These are phyloP conservation scores for Pseudochirops cupreus DNA, from an alignment of 2,797 vertebrate genomes.

Conservation along the genomic window DNA sequence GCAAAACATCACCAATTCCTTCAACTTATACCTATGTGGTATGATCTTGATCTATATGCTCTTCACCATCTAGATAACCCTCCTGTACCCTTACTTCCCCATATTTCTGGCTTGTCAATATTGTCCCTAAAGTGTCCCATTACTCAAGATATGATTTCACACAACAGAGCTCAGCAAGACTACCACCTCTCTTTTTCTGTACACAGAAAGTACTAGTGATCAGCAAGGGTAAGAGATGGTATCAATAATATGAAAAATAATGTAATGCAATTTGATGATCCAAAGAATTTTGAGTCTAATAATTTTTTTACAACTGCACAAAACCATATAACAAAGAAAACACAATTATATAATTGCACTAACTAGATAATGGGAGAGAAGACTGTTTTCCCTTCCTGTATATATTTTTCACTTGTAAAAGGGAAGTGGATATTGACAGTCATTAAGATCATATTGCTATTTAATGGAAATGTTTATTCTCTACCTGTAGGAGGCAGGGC, in stretches of 20 bases:
- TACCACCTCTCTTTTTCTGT: neutral
- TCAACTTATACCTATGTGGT: neutral
- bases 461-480: neutral
- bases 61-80: neutral
- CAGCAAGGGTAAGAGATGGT: neutral
- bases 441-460: neutral
- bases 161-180: neutral
- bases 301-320: neutral
- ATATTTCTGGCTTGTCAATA: neutral
- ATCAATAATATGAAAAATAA: neutral
- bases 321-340: neutral
- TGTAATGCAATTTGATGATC: neutral
- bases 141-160: neutral
- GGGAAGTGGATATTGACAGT: conserved; percentile 1
- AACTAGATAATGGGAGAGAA: neutral
- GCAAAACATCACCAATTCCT: neutral
- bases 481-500: neutral
- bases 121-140: neutral
- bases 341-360: neutral
- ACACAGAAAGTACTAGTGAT: neutral
- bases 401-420: conserved; percentile 2
- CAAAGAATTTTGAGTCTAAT: neutral
- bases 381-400: neutral
- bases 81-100: neutral
- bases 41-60: neutral